phyloP scores from a whole-genome alignment of 2,888 invertebrate genomes.

The Argyresthia goedartella region DNA sequence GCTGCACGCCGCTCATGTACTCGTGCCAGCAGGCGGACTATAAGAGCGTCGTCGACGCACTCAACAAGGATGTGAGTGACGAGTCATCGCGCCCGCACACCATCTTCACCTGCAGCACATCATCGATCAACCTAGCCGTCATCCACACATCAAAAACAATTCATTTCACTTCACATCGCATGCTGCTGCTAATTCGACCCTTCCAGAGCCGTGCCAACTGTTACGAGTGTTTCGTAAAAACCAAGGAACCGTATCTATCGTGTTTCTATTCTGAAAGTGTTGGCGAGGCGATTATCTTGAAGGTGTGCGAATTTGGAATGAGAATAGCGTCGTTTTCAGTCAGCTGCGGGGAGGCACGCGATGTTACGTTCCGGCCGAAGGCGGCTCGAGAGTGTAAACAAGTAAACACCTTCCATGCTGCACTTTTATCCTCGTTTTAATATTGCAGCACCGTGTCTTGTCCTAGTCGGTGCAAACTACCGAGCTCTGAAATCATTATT shows the following conservation, averaged over 20 bases:
- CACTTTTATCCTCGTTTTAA: conserved; percentile 12
- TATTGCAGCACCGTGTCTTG: conserved; percentile 24
- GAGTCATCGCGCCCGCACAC: not conserved
- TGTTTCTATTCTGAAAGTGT: not conserved
- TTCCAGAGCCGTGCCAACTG: not conserved
- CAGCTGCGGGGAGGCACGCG: conserved; percentile 32
- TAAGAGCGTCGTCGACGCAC: conserved; percentile 78
- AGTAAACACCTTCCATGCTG: conserved; percentile 11
- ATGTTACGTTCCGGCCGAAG: conserved; percentile 28
- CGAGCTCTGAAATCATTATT: not conserved
- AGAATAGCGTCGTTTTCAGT: conserved; percentile 27
- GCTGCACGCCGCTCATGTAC: conserved; percentile 91
- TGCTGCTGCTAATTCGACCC: not conserved
- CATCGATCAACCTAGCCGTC: too few relatives aligned
- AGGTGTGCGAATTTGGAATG: conserved; percentile 33
- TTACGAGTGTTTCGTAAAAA: conserved; percentile 2
- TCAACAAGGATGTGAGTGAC: conserved; percentile 80
- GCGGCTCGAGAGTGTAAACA: conserved; percentile 36
- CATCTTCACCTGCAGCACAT: not conserved
- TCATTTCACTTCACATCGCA: not conserved
- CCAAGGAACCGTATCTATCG: conserved; percentile 1
- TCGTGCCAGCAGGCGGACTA: conserved; percentile 91
- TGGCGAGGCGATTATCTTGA: conserved; percentile 9
- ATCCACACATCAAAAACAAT: too few relatives aligned
- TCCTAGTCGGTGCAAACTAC: conserved; percentile 2